phyloP scores from a whole-genome alignment of 1,140 invertebrate genomes.

The Elymnias hypermnestra region DNA sequence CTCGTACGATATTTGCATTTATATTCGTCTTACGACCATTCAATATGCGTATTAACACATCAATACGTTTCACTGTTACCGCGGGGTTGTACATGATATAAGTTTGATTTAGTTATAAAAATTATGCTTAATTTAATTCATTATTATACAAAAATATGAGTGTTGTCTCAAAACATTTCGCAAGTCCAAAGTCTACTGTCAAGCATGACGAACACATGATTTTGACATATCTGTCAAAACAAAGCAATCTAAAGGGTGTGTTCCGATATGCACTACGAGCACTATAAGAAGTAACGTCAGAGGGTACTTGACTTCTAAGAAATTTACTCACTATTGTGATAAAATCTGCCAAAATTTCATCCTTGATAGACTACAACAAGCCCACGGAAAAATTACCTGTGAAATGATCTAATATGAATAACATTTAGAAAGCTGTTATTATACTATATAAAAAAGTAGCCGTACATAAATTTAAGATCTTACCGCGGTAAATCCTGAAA shows the following conservation, averaged over 20 bases:
- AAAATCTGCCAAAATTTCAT: constrained; percentile 9
- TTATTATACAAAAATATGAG: constrained; percentile 9
- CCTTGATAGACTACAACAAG: too few species aligned
- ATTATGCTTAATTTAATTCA: background rate
- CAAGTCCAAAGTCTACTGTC: constrained; percentile 30
- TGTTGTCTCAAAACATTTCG: constrained; percentile 10
- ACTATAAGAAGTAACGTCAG: too few species aligned
- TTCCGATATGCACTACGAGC: too few species aligned
- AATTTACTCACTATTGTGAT: background rate
- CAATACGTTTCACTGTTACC: constrained; percentile 59
- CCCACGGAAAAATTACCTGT: too few species aligned
- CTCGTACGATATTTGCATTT: constrained; percentile 51
- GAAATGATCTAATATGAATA: too few species aligned
- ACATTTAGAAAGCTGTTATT: too few species aligned
- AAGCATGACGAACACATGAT: constrained; percentile 27
- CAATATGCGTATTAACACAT: constrained; percentile 70
- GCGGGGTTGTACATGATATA: constrained; percentile 51
- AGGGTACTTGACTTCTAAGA: too few species aligned
- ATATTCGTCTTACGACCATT: constrained; percentile 51
- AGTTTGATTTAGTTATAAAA: background rate
- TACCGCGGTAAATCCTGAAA: too few species aligned
- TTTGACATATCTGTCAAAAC: background rate
- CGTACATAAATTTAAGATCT: too few species aligned
- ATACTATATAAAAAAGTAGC: too few species aligned
- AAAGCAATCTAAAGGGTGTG: background rate